These are phyloP conservation scores for Apodemus agrarius DNA, from an alignment of 2,797 vertebrate genomes.

Conservation along the genomic window DNA sequence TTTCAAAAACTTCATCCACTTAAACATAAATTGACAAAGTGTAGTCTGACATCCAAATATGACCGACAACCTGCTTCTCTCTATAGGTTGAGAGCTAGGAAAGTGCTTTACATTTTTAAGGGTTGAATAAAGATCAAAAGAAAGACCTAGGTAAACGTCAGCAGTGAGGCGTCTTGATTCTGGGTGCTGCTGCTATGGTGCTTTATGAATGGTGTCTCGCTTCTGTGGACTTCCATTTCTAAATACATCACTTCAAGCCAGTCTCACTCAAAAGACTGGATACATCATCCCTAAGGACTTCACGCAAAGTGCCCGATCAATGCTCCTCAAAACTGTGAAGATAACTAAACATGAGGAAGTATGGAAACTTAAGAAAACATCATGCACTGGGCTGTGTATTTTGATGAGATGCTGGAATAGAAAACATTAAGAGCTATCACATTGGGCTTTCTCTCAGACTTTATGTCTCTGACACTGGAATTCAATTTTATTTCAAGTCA, in stretches of 20 bases:
- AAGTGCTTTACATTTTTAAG: not conserved
- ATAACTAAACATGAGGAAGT: not conserved
- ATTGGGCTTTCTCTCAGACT: not conserved
- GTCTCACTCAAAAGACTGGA: not conserved
- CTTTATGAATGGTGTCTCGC: not conserved
- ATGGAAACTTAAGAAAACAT: not conserved
- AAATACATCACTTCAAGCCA: not conserved
- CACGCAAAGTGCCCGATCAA: not conserved
- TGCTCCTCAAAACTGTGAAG: not conserved
- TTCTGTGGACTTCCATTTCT: not conserved
- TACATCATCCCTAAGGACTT: not conserved
- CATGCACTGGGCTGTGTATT: not conserved
- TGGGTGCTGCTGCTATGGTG: not conserved
- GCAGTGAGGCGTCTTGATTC: not conserved
- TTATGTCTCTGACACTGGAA: conserved; percentile 1
- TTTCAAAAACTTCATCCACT: not conserved
- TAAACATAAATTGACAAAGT: not conserved
- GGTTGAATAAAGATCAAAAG: not conserved
- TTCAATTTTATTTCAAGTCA: conserved; percentile 49
- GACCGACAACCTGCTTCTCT: not conserved
- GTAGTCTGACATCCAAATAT: not conserved
- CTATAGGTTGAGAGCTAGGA: not conserved
- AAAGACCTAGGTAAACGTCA: not conserved
- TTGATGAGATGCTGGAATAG: not conserved
- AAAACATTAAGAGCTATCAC: not conserved